A percentile compares a stretch with the other conserved stretches of the same genome.
These are phyloP conservation scores for Heliconius erato DNA, from an alignment of 2,888 invertebrate genomes.

Conservation along the genomic window DNA sequence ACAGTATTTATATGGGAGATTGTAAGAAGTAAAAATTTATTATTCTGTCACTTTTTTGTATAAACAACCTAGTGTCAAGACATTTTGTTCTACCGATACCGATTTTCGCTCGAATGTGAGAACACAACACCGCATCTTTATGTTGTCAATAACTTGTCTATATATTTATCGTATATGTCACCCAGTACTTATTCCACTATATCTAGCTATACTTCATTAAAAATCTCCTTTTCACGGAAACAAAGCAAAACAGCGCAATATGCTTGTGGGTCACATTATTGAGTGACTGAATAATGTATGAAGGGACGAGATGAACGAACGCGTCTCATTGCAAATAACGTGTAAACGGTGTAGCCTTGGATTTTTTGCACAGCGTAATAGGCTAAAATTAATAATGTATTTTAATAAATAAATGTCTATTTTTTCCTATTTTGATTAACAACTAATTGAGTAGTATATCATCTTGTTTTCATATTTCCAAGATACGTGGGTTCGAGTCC, in stretches of 20 bases:
- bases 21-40: not conserved
- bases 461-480: too few relatives aligned
- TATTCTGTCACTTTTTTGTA: not conserved
- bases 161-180: too few relatives aligned
- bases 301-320: conserved; percentile 43
- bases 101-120: too few relatives aligned
- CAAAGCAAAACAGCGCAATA: conserved; percentile 39
- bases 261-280: conserved; percentile 38
- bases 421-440: not conserved
- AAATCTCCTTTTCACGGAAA: conserved; percentile 16
- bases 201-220: not conserved
- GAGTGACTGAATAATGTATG: conserved; percentile 48
- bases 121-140: too few relatives aligned
- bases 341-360: conserved; percentile 8
- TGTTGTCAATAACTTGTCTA: too few relatives aligned
- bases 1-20: not conserved
- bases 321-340: conserved; percentile 31
- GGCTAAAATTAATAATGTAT: not conserved
- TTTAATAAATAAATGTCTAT: not conserved
- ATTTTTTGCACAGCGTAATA: conserved; percentile 2
- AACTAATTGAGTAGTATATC: too few relatives aligned
- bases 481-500: too few relatives aligned
- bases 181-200: too few relatives aligned
- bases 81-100: too few relatives aligned
- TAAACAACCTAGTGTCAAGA: not conserved